Conservation (phyloP, 1,140 invertebrate genomes). For the Octopus sinensis region DNA sequence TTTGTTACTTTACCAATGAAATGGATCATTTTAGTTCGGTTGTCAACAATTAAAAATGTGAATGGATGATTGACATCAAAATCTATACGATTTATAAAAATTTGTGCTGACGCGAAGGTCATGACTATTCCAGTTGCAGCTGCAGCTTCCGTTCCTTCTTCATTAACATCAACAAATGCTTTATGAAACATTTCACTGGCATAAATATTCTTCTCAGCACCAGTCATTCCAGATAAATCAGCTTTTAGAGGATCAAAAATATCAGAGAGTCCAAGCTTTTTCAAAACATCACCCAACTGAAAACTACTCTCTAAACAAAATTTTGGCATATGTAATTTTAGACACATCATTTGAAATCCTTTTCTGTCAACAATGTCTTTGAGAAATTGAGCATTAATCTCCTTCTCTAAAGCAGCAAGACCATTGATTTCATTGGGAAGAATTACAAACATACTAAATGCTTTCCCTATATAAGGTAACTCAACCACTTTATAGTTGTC, state of each 20-base stretch:
- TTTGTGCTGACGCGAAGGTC: too few relatives aligned
- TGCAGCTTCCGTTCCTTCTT: too few relatives aligned
- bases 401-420: conserved; percentile 41
- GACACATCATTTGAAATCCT: conserved; percentile 10
- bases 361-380: conserved; percentile 18
- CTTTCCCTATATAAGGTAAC: conserved; percentile 75
- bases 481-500: too few relatives aligned
- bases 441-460: conserved; percentile 74
- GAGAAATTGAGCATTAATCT: conserved; percentile 20
- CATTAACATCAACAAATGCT: too few relatives aligned
- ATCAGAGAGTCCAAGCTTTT: conserved; percentile 33
- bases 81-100: too few relatives aligned
- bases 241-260: conserved; percentile 30
- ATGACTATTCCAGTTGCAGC: too few relatives aligned
- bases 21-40: conserved; percentile 62
- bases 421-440: conserved; percentile 45
- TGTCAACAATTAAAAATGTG: conserved; percentile 69
- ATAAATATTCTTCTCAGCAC: conserved; percentile 17
- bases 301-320: conserved; percentile 44
- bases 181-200: too few relatives aligned
- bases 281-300: conserved; percentile 52
- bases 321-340: conserved; percentile 45
- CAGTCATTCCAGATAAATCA: conserved; percentile 42
- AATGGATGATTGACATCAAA: too few relatives aligned
- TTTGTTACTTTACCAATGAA: conserved; percentile 64